These are phyloP conservation scores for Enteromius argenteus DNA, from an alignment of 2,797 vertebrate species.

Conservation along the genomic window DNA sequence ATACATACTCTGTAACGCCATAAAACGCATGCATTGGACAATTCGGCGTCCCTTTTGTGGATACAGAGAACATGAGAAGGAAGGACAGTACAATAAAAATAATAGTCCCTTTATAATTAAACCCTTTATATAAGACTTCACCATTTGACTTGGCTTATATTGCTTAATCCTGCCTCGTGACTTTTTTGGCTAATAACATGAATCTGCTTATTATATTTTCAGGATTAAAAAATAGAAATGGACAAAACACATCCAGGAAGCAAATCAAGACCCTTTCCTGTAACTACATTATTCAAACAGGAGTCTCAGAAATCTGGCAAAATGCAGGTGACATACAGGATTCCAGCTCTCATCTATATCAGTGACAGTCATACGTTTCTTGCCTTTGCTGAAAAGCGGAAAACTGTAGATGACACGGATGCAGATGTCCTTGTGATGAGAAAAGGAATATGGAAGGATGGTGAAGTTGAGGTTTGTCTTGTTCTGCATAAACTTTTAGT, in stretches of 20 bases:
- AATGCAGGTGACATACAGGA: conserved; percentile 83
- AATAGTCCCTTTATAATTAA: not conserved
- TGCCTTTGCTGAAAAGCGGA: conserved; percentile 89
- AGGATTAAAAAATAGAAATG: conserved; percentile 9
- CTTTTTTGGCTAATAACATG: not conserved
- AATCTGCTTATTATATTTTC: not conserved
- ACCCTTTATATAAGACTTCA: not conserved
- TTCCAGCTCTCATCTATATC: conserved; percentile 87
- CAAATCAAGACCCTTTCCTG: conserved; percentile 40
- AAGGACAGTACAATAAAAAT: not conserved
- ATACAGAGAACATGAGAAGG: too few relatives aligned
- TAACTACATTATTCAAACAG: conserved; percentile 79
- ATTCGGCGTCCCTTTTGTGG: not conserved
- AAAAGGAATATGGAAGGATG: conserved; percentile 34
- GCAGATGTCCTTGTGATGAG: conserved; percentile 50
- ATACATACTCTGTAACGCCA: not conserved
- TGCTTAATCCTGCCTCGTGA: not conserved
- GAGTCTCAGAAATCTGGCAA: conserved; percentile 22
- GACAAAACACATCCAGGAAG: conserved; percentile 2
- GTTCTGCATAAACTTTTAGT: not conserved
- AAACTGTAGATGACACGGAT: conserved; percentile 76
- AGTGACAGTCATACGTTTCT: conserved; percentile 78
- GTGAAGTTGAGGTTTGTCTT: conserved; percentile 10
- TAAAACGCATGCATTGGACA: not conserved
- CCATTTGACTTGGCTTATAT: not conserved